Conservation (phyloP, 2,888 invertebrate genomes). For the Polydrusus cervinus region DNA sequence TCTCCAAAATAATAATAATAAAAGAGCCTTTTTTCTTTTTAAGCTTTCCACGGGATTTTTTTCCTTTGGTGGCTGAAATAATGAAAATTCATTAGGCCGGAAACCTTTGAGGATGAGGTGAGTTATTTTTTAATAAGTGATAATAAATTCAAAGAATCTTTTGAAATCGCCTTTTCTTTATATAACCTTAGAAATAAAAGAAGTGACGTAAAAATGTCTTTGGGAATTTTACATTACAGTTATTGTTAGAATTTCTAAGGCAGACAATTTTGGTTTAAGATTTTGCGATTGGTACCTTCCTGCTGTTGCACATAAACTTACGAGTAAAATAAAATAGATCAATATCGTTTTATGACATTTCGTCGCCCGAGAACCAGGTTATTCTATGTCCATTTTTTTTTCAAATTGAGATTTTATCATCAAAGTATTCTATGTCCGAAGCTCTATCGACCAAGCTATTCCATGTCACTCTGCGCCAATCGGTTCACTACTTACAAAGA, state of each 20-base stretch:
- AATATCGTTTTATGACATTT: no score
- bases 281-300: no score
- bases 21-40: conserved; percentile 14
- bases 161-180: conserved; percentile 20
- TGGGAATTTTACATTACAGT: conserved; percentile 8
- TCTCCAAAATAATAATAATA: conserved; percentile 26
- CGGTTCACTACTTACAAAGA: no score
- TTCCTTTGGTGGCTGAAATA: conserved; percentile 21
- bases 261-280: neutral
- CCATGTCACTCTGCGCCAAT: no score
- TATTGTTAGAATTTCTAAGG: neutral
- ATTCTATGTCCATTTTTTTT: no score
- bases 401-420: no score
- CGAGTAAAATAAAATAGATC: no score
- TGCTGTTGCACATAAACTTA: no score
- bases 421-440: no score
- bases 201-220: conserved; percentile 9
- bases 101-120: conserved; percentile 26
- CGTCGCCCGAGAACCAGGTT: no score
- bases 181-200: conserved; percentile 1
- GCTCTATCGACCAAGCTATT: no score
- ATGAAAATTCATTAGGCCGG: conserved; percentile 26
- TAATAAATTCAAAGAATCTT: conserved; percentile 30
- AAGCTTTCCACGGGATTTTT: conserved; percentile 9
- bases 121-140: conserved; percentile 33